These are phyloP conservation scores for Grantiella picta DNA, from an alignment of 2,113 vertebrate species.

Conservation along the genomic window DNA sequence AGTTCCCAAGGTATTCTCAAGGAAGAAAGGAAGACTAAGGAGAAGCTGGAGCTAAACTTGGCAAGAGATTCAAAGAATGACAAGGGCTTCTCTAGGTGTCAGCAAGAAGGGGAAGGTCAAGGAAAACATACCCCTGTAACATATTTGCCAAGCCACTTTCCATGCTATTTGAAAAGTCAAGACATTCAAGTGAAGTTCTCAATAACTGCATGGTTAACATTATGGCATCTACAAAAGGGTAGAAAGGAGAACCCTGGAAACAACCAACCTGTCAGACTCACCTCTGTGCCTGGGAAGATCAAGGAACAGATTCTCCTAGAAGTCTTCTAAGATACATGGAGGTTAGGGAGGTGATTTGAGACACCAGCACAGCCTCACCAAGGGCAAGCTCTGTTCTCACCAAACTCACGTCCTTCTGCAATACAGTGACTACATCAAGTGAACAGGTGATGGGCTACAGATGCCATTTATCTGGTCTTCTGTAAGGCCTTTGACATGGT, in stretches of 20 bases:
- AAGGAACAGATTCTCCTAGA: neutral
- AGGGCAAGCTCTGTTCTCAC: neutral
- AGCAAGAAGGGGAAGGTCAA: neutral
- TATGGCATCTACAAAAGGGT: neutral
- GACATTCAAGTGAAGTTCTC: neutral
- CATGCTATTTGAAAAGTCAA: neutral
- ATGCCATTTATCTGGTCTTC: neutral
- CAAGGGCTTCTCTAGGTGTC: neutral
- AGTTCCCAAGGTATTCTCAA: neutral
- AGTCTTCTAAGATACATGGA: neutral
- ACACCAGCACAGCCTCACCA: neutral
- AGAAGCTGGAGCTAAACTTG: neutral
- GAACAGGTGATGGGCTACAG: neutral
- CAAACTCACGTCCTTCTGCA: neutral
- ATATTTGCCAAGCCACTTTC: neutral
- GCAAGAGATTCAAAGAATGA: neutral
- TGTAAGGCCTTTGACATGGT: accelerated
- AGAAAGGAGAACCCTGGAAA: neutral
- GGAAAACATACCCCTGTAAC: neutral
- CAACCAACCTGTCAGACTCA: neutral
- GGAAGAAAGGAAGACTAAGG: neutral
- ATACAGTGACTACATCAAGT: no score
- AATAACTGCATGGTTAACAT: neutral
- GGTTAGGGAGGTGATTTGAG: neutral
- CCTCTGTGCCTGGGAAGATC: neutral